These are phyloP conservation scores for Aplocera efformata DNA, from an alignment of 2,888 invertebrate species.

Conservation along the genomic window DNA sequence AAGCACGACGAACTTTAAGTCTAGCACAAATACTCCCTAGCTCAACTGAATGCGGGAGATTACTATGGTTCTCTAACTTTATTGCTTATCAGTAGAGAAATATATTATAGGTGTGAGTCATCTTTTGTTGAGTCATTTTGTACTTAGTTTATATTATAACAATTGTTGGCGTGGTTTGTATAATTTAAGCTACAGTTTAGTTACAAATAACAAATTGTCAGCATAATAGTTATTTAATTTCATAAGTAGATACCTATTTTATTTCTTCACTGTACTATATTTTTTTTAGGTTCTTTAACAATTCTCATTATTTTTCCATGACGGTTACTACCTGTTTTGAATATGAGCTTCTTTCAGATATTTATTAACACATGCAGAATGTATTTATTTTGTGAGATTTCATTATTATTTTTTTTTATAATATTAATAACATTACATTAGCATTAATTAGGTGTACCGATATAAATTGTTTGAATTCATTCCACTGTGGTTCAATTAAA, in stretches of 20 bases:
- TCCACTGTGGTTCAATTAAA: slow-evolving; percentile 42
- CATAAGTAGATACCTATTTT: no score
- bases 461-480: slow-evolving; percentile 28
- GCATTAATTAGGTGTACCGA: no score
- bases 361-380: no score
- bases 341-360: no score
- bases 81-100: background rate
- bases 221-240: slow-evolving; percentile 26
- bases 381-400: no score
- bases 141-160: slow-evolving; percentile 59
- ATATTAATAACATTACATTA: no score
- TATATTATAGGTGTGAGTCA: slow-evolving; percentile 34
- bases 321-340: no score
- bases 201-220: slow-evolving; percentile 10
- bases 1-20: slow-evolving; percentile 97
- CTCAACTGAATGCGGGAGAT: background rate
- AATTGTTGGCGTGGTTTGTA: slow-evolving; percentile 51
- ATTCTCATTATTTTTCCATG: no score
- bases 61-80: slow-evolving; percentile 9
- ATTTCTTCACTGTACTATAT: slow-evolving; percentile 17
- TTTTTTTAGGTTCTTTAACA: background rate
- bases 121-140: slow-evolving; percentile 52
- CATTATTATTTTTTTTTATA: no score
- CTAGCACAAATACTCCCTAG: slow-evolving; percentile 14
- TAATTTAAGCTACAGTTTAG: slow-evolving; percentile 39